Conservation (phyloP, 2,888 invertebrate species). For the Heterodera filipjevi region DNA sequence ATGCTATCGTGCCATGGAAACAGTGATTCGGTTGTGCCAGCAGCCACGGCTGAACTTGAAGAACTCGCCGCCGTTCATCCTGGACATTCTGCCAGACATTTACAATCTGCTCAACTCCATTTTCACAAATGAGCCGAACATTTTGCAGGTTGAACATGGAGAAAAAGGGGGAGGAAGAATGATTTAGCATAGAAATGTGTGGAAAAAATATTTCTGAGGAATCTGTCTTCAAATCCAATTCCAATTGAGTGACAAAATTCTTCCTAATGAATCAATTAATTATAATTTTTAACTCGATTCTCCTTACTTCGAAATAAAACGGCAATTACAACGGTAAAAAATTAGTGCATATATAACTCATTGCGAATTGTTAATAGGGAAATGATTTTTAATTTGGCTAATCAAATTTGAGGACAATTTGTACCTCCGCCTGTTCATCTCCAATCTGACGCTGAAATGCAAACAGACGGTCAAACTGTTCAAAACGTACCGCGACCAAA, state of each 20-base stretch:
- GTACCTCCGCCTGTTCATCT: slow-evolving; percentile 95
- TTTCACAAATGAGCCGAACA: slow-evolving; percentile 49
- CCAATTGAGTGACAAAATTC: too few relatives aligned
- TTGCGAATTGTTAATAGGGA: background rate
- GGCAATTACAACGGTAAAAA: too few relatives aligned
- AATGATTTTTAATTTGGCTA: background rate
- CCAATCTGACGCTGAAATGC: slow-evolving; percentile 96
- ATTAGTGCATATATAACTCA: too few relatives aligned
- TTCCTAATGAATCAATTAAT: too few relatives aligned
- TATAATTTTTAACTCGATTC: too few relatives aligned
- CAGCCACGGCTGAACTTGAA: slow-evolving; percentile 87
- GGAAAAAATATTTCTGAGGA: background rate
- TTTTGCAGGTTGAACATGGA: slow-evolving; percentile 58
- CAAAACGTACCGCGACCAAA: slow-evolving; percentile 93
- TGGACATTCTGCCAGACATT: slow-evolving; percentile 98
- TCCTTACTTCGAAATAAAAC: too few relatives aligned
- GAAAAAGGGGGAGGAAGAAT: background rate
- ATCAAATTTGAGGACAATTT: slow-evolving; percentile 73
- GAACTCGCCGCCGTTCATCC: slow-evolving; percentile 97
- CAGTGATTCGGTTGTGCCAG: slow-evolving; percentile 93
- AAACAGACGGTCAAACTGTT: slow-evolving; percentile 77
- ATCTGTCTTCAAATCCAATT: too few relatives aligned
- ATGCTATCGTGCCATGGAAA: slow-evolving; percentile 58
- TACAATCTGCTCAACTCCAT: slow-evolving; percentile 80
- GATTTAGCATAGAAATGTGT: background rate